These are phyloP conservation scores for Silurus glanis DNA, from an alignment of 2,113 vertebrate species.

Conservation along the genomic window DNA sequence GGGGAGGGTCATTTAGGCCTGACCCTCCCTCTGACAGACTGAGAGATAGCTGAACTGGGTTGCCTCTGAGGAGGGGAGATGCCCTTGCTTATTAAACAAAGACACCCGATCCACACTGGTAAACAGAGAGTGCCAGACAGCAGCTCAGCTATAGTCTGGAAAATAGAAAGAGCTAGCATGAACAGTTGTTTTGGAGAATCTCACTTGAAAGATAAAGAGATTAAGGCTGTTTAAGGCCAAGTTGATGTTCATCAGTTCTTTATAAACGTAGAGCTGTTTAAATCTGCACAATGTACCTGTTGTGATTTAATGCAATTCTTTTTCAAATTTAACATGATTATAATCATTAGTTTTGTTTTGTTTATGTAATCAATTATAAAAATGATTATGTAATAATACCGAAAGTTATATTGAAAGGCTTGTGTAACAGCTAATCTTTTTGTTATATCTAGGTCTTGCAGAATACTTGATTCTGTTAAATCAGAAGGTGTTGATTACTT, in stretches of 20 bases:
- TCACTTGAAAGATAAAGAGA: neutral
- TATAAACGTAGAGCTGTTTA: neutral
- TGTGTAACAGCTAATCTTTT: neutral
- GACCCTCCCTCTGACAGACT: conserved; percentile 58
- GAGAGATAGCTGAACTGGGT: conserved; percentile 56
- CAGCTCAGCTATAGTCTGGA: conserved; percentile 63
- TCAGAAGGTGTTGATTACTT: neutral
- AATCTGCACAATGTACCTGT: neutral
- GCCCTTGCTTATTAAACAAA: conserved; percentile 67
- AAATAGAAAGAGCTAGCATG: conserved; percentile 48
- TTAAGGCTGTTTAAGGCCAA: neutral
- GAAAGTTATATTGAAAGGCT: too few species aligned
- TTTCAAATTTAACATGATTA: neutral
- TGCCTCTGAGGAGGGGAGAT: conserved; percentile 52
- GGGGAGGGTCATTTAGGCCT: conserved; percentile 57
- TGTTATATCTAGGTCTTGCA: neutral
- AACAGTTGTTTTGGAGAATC: neutral
- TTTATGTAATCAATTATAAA: neutral
- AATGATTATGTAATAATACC: too few species aligned
- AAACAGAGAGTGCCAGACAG: conserved; percentile 67
- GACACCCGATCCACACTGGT: conserved; percentile 67
- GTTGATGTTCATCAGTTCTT: neutral
- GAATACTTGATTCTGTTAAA: neutral
- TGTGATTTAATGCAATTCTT: neutral
- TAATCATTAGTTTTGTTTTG: neutral